Conservation (phyloP, 2,113 vertebrate genomes). For the Sporophila hypoxantha region DNA sequence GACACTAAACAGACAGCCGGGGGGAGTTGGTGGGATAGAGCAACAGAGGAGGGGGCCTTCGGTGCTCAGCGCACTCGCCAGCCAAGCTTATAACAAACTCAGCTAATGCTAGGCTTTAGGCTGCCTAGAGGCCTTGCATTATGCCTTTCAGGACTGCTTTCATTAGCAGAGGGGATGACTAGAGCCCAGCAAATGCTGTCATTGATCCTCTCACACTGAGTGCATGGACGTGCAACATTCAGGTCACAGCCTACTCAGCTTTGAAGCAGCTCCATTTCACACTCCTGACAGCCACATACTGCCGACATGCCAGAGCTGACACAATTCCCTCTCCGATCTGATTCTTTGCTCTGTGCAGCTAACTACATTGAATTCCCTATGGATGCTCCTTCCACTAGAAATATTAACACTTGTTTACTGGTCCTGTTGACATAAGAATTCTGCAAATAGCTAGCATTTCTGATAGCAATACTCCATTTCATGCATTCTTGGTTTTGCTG, state of each 20-base stretch:
- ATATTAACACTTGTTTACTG: slow-evolving; percentile 75
- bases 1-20: slow-evolving; percentile 82
- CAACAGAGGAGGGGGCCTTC: slow-evolving; percentile 29
- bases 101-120: slow-evolving; percentile 67
- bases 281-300: slow-evolving; percentile 66
- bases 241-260: slow-evolving; percentile 71
- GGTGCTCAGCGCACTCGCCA: slow-evolving; percentile 41
- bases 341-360: slow-evolving; percentile 48
- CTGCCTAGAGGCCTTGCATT: slow-evolving; percentile 69
- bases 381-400: slow-evolving; percentile 60
- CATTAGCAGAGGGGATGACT: slow-evolving; percentile 71
- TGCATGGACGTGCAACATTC: slow-evolving; percentile 59
- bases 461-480: slow-evolving; percentile 17
- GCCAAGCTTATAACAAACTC: slow-evolving; percentile 66
- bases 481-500: neutral
- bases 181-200: slow-evolving; percentile 70
- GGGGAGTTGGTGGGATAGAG: slow-evolving; percentile 64
- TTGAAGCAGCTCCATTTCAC: slow-evolving; percentile 72
- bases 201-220: slow-evolving; percentile 73
- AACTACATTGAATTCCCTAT: slow-evolving; percentile 60
- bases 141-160: slow-evolving; percentile 73
- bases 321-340: slow-evolving; percentile 53
- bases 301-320: slow-evolving; percentile 55
- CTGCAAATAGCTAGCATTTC: slow-evolving; percentile 55
- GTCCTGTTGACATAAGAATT: slow-evolving; percentile 70